phyloP scores from a whole-genome alignment of 2,113 vertebrate genomes.

The Menura novaehollandiae region DNA sequence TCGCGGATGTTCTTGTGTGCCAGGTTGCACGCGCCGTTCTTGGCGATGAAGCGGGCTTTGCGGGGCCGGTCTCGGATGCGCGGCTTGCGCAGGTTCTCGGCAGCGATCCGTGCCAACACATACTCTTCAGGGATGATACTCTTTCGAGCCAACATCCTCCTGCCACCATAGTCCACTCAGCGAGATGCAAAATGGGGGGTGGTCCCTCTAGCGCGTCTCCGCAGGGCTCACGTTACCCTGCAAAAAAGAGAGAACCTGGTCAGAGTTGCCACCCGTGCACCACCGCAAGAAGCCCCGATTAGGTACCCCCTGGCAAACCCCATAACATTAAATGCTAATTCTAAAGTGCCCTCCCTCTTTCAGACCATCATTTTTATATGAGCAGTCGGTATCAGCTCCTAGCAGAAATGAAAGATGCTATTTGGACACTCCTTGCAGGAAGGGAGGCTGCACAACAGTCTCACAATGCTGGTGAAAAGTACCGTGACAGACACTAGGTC shows the following conservation, averaged over 20 bases:
- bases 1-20: constrained; percentile 99
- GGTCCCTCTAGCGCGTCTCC: background rate
- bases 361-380: background rate
- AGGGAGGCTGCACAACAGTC: background rate
- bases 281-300: background rate
- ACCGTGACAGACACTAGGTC: background rate
- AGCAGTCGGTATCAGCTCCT: background rate
- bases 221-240: background rate
- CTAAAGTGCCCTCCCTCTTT: background rate
- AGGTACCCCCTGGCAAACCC: background rate
- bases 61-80: constrained; percentile 88
- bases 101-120: constrained; percentile 87
- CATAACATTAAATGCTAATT: background rate
- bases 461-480: background rate
- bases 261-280: background rate
- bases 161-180: constrained; percentile 63
- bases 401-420: background rate
- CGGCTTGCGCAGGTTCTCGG: constrained; percentile 88
- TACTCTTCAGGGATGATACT: constrained; percentile 99
- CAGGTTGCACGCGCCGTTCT: constrained; percentile 95
- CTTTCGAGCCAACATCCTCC: constrained; percentile 90
- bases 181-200: background rate
- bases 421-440: background rate
- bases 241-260: background rate
- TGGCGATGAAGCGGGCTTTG: constrained; percentile 96